phyloP scores from a whole-genome alignment of 2,888 invertebrate species.

The Peribatodes rhomboidaria region DNA sequence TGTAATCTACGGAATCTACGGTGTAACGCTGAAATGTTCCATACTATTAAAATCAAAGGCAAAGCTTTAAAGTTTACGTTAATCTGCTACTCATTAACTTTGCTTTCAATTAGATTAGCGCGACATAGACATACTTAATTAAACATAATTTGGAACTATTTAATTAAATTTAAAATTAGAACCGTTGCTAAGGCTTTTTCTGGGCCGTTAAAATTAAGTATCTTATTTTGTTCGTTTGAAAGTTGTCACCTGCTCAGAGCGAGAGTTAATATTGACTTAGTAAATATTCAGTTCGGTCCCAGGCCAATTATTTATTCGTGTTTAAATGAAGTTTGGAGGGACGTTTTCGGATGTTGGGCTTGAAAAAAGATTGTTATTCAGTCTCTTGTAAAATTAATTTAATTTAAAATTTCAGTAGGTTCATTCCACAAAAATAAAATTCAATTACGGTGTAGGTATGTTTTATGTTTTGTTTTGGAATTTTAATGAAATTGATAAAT shows the following conservation, averaged over 20 bases:
- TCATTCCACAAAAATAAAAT: too few species aligned
- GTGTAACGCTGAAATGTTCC: too few species aligned
- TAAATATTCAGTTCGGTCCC: constrained; percentile 23
- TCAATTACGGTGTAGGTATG: too few species aligned
- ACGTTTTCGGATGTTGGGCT: constrained; percentile 7
- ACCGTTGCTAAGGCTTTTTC: constrained; percentile 1
- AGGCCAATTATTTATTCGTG: constrained; percentile 32
- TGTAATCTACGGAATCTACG: too few species aligned
- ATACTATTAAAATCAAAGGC: not conserved
- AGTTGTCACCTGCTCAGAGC: constrained; percentile 28
- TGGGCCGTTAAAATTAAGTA: constrained; percentile 1
- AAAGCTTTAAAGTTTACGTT: not conserved
- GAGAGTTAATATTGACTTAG: constrained; percentile 28
- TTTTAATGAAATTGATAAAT: too few species aligned
- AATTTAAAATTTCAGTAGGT: not conserved
- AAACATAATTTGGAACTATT: not conserved
- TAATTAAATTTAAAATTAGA: constrained; percentile 3
- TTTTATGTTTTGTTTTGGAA: too few species aligned
- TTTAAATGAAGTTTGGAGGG: constrained; percentile 20
- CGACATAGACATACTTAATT: not conserved
- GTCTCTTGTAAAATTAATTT: not conserved
- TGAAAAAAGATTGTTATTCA: not conserved
- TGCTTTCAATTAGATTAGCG: constrained; percentile 2
- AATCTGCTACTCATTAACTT: constrained; percentile 2
- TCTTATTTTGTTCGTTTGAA: constrained; percentile 19